These are phyloP conservation scores for Liparis tanakae DNA, from an alignment of 2,797 vertebrate species.

Conservation along the genomic window DNA sequence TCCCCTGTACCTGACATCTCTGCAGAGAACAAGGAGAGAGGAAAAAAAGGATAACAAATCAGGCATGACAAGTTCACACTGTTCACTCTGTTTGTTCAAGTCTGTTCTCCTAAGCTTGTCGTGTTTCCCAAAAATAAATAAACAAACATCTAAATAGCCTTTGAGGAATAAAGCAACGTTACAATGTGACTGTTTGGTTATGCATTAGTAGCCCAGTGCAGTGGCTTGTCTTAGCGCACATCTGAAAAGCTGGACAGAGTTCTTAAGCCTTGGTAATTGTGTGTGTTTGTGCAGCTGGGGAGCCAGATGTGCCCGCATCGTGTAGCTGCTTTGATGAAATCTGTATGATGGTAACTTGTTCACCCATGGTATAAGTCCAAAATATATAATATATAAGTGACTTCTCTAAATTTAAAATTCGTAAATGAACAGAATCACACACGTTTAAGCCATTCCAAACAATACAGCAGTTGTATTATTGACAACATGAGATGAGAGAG, in stretches of 20 bases:
- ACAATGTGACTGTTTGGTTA: conserved; percentile 8
- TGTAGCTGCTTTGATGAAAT: conserved; percentile 41
- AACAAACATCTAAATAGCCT: background rate
- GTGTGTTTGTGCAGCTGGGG: conserved; percentile 20
- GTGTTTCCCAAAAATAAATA: background rate
- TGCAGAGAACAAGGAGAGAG: conserved; percentile 65
- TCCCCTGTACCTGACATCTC: conserved; percentile 95
- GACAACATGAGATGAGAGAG: conserved; percentile 42
- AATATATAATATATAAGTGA: no score
- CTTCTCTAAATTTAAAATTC: conserved; percentile 35
- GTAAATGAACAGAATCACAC: conserved; percentile 35
- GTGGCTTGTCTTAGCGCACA: background rate
- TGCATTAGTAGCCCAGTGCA: conserved; percentile 41
- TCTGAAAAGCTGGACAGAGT: conserved; percentile 33
- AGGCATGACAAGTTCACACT: conserved; percentile 11
- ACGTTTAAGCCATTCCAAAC: conserved; percentile 35
- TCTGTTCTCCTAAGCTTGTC: background rate
- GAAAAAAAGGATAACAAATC: conserved; percentile 33
- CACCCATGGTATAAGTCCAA: conserved; percentile 31
- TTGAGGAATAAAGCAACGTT: conserved; percentile 22
- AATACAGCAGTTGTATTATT: conserved; percentile 35
- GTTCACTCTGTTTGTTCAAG: background rate
- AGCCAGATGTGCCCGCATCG: conserved; percentile 11
- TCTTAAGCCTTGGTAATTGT: conserved; percentile 25
- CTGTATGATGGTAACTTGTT: conserved; percentile 40